These are phyloP conservation scores for Nematolebias whitei DNA, from an alignment of 2,113 vertebrate genomes.

Conservation along the genomic window DNA sequence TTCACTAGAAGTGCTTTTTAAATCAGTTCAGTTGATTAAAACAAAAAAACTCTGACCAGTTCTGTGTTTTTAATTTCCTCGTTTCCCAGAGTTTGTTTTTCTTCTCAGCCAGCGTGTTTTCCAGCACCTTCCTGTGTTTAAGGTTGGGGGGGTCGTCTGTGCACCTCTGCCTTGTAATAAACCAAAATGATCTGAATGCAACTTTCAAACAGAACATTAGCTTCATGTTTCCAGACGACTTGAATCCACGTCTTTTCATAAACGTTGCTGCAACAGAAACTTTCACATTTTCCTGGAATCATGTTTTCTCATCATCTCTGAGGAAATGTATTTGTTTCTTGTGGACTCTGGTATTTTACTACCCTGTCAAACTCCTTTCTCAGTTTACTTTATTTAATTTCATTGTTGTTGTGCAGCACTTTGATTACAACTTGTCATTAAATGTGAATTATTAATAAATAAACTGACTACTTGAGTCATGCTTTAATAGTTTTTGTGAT, in stretches of 20 bases:
- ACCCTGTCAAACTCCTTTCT: too few relatives aligned
- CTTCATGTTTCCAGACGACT: conserved; percentile 14
- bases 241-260: not conserved
- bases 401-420: too few relatives aligned
- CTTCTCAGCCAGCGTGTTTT: conserved; percentile 80
- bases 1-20: conserved; percentile 69
- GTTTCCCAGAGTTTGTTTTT: conserved; percentile 74
- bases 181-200: too few relatives aligned
- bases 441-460: too few relatives aligned
- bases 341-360: not conserved
- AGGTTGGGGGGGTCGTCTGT: too few relatives aligned
- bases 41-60: conserved; percentile 79
- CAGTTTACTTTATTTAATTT: too few relatives aligned
- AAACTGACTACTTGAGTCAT: too few relatives aligned
- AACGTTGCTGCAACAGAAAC: not conserved
- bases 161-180: too few relatives aligned
- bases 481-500: too few relatives aligned
- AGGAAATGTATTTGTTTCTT: too few relatives aligned
- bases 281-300: not conserved
- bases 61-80: conserved; percentile 82
- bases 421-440: too few relatives aligned
- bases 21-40: conserved; percentile 67
- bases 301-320: not conserved
- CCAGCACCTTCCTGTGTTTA: conserved; percentile 69
- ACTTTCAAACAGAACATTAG: conserved; percentile 34